Percentiles rank a stretch among this genome's conserved stretches.
Conservation (phyloP, 2,797 vertebrate genomes). For the Pangasius larnaudii region DNA sequence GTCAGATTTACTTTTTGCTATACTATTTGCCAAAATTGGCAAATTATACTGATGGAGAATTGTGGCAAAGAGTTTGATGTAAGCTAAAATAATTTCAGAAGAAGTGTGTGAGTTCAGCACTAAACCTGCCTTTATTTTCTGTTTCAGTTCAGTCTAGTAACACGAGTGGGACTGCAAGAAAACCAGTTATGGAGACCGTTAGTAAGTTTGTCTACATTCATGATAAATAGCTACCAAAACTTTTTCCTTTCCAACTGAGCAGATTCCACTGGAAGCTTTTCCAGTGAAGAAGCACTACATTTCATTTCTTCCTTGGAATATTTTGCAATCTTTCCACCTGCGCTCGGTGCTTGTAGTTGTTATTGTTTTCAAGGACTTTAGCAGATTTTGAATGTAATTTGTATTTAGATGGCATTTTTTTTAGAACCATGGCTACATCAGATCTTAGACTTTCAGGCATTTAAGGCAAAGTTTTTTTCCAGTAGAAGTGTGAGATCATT, state of each 20-base stretch:
- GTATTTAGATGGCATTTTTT: not conserved
- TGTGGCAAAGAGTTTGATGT: not conserved
- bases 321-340: conserved; percentile 55
- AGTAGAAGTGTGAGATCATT: not conserved
- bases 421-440: not conserved
- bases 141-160: conserved; percentile 82
- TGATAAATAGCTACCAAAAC: conserved; percentile 53
- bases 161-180: conserved; percentile 70
- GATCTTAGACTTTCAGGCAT: not conserved
- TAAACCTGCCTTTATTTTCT: conserved; percentile 55
- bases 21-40: not conserved
- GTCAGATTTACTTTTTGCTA: not conserved
- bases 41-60: not conserved
- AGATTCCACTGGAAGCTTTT: conserved; percentile 10
- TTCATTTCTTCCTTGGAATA: conserved; percentile 23
- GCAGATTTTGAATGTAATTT: not conserved
- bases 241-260: conserved; percentile 38
- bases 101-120: not conserved
- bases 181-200: conserved; percentile 69
- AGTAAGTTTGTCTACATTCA: conserved; percentile 76
- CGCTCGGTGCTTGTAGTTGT: conserved; percentile 15
- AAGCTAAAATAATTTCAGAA: not conserved
- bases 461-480: not conserved
- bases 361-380: conserved; percentile 36
- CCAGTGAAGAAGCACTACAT: not conserved